These are phyloP conservation scores for Hydractinia symbiolongicarpus DNA, from an alignment of 30 jellyfish, hydroid and myxozoan species.

Conservation along the genomic window DNA sequence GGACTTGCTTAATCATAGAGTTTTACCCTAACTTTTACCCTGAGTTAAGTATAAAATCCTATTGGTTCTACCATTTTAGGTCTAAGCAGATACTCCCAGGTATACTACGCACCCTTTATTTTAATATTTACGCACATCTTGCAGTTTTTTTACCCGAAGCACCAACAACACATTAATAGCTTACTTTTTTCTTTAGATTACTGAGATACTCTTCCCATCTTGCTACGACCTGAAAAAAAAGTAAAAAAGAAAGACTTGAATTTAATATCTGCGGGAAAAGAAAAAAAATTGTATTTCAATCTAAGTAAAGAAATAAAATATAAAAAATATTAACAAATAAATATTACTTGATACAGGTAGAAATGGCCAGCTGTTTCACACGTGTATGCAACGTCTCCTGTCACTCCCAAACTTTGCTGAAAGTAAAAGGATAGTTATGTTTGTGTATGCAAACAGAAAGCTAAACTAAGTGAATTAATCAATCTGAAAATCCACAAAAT, in stretches of 20 bases:
- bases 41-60: too few species aligned
- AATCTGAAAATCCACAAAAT: neutral
- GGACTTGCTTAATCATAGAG: too few species aligned
- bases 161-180: neutral
- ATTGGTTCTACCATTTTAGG: too few species aligned
- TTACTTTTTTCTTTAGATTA: constrained; percentile 71
- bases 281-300: neutral
- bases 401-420: constrained; percentile 88
- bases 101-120: too few species aligned
- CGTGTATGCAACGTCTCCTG: constrained; percentile 92
- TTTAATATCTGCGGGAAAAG: too few species aligned
- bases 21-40: too few species aligned
- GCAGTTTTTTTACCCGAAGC: too few species aligned
- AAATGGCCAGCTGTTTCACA: constrained; percentile 99
- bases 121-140: too few species aligned
- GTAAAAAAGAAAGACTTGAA: too few species aligned
- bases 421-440: neutral
- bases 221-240: constrained; percentile 61
- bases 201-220: constrained; percentile 95
- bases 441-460: neutral
- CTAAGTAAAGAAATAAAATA: neutral
- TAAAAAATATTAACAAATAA: neutral
- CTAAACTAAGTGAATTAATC: neutral
- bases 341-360: constrained; percentile 76
- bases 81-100: too few species aligned